phyloP scores from a whole-genome alignment of 1,140 invertebrate genomes.

The Bicyclus anynana region DNA sequence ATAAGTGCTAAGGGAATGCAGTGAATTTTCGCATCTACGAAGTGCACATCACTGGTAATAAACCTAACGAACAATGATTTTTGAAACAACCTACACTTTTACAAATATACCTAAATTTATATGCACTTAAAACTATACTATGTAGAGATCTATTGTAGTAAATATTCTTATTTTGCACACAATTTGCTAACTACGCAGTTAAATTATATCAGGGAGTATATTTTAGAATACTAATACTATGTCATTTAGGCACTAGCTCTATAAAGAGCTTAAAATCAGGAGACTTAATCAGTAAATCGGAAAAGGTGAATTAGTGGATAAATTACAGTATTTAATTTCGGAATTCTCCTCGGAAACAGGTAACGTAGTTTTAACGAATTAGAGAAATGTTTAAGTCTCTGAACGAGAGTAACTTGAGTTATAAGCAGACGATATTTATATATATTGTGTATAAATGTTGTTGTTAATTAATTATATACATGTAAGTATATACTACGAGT shows the following conservation, averaged over 20 bases:
- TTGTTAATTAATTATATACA: slow-evolving; percentile 60
- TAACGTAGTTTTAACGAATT: slow-evolving; percentile 47
- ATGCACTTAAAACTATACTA: slow-evolving; percentile 18
- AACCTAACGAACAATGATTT: slow-evolving; percentile 9
- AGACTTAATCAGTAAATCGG: slow-evolving; percentile 8
- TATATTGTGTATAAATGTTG: slow-evolving; percentile 50
- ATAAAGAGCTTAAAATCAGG: slow-evolving; percentile 21
- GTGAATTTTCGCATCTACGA: no score
- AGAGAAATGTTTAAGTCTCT: slow-evolving; percentile 34
- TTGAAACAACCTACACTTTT: slow-evolving; percentile 16
- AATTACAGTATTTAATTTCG: slow-evolving; percentile 21
- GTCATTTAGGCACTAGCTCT: slow-evolving; percentile 5
- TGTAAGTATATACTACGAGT: slow-evolving; percentile 13
- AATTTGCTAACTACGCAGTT: slow-evolving; percentile 17
- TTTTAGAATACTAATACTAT: slow-evolving; percentile 11
- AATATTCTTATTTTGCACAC: slow-evolving; percentile 29
- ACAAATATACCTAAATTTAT: slow-evolving; percentile 16
- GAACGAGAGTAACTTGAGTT: slow-evolving; percentile 14
- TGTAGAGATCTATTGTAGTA: slow-evolving; percentile 12
- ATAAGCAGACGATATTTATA: slow-evolving; percentile 32
- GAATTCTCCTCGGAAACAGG: slow-evolving; percentile 50
- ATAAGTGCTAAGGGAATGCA: no score
- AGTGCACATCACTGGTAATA: slow-evolving; percentile 11
- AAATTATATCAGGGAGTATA: slow-evolving; percentile 14
- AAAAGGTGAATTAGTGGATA: background rate